Conservation (phyloP, 1,140 invertebrate species). For the Bemisia tabaci region DNA sequence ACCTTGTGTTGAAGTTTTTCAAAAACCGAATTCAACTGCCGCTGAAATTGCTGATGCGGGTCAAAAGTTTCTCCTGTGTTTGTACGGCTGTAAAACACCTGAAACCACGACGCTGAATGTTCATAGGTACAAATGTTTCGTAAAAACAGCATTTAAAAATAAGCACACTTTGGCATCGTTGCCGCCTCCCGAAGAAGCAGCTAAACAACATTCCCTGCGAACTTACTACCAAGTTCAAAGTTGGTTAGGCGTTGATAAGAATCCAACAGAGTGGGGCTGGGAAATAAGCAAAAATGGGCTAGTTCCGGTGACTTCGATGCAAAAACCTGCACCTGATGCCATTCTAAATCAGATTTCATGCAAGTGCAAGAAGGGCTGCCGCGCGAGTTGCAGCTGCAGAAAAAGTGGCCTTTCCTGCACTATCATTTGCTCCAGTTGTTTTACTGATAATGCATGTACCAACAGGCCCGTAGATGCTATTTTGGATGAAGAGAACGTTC, state of each 20-base stretch:
- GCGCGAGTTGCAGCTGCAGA: not conserved
- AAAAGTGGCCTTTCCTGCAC: too few species aligned
- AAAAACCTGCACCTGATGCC: conserved; percentile 5
- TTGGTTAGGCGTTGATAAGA: conserved; percentile 9
- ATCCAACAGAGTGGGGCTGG: conserved; percentile 11
- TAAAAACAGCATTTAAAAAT: conserved; percentile 2
- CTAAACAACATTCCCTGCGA: conserved; percentile 13
- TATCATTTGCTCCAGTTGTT: too few species aligned
- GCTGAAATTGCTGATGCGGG: conserved; percentile 8
- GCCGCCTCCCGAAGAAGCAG: conserved; percentile 16
- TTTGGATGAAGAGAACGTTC: too few species aligned
- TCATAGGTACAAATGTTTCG: conserved; percentile 3
- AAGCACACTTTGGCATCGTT: conserved; percentile 6
- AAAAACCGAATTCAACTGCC: not conserved
- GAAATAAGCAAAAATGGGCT: conserved; percentile 12
- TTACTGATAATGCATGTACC: too few species aligned
- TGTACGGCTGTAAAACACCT: conserved; percentile 5
- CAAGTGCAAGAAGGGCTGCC: not conserved
- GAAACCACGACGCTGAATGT: conserved; percentile 3
- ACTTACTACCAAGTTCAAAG: conserved; percentile 12
- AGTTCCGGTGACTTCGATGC: conserved; percentile 11
- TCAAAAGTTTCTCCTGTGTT: conserved; percentile 1
- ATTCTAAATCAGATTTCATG: conserved; percentile 9
- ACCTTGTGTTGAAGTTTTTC: conserved; percentile 2
- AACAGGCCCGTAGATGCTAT: too few species aligned